Conservation (phyloP, 2,113 vertebrate genomes). For the Oryzias celebensis region DNA sequence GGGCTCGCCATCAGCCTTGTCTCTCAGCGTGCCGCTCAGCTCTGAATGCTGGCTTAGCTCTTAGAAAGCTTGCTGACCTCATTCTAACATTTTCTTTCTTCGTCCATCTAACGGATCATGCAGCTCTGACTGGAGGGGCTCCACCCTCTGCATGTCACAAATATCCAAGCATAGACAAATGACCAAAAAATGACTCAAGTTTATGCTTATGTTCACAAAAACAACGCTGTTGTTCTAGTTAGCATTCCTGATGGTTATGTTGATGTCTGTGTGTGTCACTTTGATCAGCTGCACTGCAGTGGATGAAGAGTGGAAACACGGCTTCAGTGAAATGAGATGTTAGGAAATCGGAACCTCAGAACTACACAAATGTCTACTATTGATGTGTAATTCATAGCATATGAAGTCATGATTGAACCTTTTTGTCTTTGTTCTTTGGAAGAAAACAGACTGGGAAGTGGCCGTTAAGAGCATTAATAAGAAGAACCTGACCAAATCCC, state of each 20-base stretch:
- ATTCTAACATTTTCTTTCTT: conserved; percentile 33
- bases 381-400: too few relatives aligned
- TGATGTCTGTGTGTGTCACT: too few relatives aligned
- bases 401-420: not conserved
- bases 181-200: too few relatives aligned
- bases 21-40: conserved; percentile 30
- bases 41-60: conserved; percentile 5
- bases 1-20: conserved; percentile 20
- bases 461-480: conserved; percentile 99
- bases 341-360: too few relatives aligned
- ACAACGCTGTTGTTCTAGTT: too few relatives aligned
- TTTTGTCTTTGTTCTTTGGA: conserved; percentile 8
- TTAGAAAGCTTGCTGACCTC: conserved; percentile 30
- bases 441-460: conserved; percentile 98
- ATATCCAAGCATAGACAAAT: not conserved
- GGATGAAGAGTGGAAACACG: not conserved
- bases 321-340: not conserved
- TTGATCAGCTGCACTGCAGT: not conserved
- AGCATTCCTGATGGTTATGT: too few relatives aligned
- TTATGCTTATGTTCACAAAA: too few relatives aligned
- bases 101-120: not conserved
- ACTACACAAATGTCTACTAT: too few relatives aligned
- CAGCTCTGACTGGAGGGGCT: not conserved
- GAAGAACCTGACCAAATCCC: conserved; percentile 97
- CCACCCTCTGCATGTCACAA: not conserved